Conservation (phyloP, 2,888 invertebrate species). For the Microdon myrmicae region DNA sequence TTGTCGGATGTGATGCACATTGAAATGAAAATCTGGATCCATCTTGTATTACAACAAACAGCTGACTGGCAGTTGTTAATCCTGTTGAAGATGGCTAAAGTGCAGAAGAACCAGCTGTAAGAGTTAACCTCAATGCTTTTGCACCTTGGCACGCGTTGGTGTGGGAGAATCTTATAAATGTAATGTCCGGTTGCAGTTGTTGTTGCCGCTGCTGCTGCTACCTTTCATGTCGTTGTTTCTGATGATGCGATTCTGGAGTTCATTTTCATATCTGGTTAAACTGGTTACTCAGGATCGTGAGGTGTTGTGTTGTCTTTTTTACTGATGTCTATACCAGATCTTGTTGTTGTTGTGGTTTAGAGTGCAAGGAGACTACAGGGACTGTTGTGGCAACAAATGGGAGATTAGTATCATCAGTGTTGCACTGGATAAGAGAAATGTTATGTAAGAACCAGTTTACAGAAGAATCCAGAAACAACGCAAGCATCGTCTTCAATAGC, state of each 20-base stretch:
- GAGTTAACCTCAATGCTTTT: background rate
- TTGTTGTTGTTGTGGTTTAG: too few relatives aligned
- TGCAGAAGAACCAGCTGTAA: conserved; percentile 22
- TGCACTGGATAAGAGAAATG: conserved; percentile 50
- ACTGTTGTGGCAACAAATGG: conserved; percentile 1
- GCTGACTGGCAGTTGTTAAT: conserved; percentile 35
- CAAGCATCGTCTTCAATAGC: too few relatives aligned
- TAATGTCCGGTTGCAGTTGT: too few relatives aligned
- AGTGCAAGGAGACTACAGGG: conserved; percentile 8
- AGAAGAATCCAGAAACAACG: too few relatives aligned
- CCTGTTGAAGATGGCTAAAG: background rate
- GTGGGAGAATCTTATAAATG: conserved; percentile 41
- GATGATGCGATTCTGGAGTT: too few relatives aligned
- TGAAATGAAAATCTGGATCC: conserved; percentile 46
- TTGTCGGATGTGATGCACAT: too few relatives aligned
- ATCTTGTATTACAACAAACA: conserved; percentile 25
- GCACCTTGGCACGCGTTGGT: conserved; percentile 7
- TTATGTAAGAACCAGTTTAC: conserved; percentile 46
- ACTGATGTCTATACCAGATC: conserved; percentile 27
- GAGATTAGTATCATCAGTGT: conserved; percentile 43
- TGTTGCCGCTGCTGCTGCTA: too few relatives aligned
- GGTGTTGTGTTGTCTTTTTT: conserved; percentile 22
- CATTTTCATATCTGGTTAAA: conserved; percentile 36
- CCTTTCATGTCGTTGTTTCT: too few relatives aligned
- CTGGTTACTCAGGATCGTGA: conserved; percentile 31